Evolutionary conservation across 2,113 vertebrate species (phyloP).

Genomic region (Oryzias celebensis): DNA sequence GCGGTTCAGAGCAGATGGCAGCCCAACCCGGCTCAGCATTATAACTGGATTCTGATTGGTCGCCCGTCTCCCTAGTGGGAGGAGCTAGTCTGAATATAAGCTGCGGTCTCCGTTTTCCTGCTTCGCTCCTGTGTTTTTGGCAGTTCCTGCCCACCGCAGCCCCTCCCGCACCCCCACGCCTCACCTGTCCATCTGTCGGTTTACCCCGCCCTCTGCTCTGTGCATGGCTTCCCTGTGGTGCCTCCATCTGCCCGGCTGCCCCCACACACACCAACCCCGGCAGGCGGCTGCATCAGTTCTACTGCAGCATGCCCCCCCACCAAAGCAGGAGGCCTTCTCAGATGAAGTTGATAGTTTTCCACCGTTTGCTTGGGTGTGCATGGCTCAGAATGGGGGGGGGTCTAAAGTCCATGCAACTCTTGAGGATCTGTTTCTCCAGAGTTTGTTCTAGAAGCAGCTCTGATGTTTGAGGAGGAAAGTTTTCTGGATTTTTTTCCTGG

Average conservation of each 20-base stretch:
- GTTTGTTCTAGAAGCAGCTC: background rate
- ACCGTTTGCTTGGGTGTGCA: conserved; percentile 17
- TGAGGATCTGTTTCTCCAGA: background rate
- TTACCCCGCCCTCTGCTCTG: conserved; percentile 25
- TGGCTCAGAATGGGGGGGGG: conserved; percentile 35
- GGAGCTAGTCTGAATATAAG: conserved; percentile 2
- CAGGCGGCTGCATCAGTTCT: conserved; percentile 45
- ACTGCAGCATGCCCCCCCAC: conserved; percentile 57
- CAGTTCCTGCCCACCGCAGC: conserved; percentile 8
- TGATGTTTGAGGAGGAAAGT: background rate
- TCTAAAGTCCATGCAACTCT: background rate
- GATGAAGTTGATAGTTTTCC: too few relatives aligned
- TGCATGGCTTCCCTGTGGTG: conserved; percentile 79
- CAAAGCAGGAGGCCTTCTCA: too few relatives aligned
- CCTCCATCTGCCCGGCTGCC: conserved; percentile 62
- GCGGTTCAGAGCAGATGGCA: conserved; percentile 67
- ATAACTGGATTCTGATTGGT: conserved; percentile 46
- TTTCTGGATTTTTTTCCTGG: too few relatives aligned
- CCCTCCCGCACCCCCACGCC: conserved; percentile 19
- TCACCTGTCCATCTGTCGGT: conserved; percentile 63
- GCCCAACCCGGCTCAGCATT: conserved; percentile 55
- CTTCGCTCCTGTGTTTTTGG: conserved; percentile 18
- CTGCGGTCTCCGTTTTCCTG: background rate
- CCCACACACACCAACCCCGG: conserved; percentile 26
- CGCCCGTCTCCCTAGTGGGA: conserved; percentile 23